Conservation (phyloP, 2,888 invertebrate genomes). For the Lysandra bellargus region DNA sequence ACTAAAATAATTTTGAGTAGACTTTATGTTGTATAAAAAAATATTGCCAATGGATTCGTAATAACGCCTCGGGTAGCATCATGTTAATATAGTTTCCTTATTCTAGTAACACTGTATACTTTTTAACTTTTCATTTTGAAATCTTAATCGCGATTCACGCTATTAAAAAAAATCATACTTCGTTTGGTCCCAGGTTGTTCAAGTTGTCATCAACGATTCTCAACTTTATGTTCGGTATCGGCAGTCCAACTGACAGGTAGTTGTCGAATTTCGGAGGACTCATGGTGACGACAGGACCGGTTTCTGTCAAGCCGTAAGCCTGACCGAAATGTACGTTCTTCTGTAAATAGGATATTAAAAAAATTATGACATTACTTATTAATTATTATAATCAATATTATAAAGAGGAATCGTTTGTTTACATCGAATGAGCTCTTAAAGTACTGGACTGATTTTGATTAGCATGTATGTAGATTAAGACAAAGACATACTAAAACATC, state of each 20-base stretch:
- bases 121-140: too few species aligned
- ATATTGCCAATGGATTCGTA: too few species aligned
- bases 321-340: constrained; percentile 49
- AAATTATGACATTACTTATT: neutral
- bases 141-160: too few species aligned
- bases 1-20: too few species aligned
- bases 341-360: constrained; percentile 40
- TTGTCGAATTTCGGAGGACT: constrained; percentile 45
- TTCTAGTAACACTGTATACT: too few species aligned
- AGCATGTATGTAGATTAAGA: too few species aligned
- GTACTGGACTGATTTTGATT: too few species aligned
- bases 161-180: constrained; percentile 41
- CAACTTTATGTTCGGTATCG: constrained; percentile 78
- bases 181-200: constrained; percentile 70
- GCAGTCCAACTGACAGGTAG: constrained; percentile 68
- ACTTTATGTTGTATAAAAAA: too few species aligned
- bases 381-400: neutral
- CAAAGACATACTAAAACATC: too few species aligned
- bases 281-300: constrained; percentile 74
- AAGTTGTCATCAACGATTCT: constrained; percentile 77
- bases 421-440: too few species aligned
- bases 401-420: neutral
- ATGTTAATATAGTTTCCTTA: too few species aligned
- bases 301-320: constrained; percentile 85
- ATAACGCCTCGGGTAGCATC: neutral